Evolutionary conservation across 92 coral and sea anemone genomes (phyloP), one percentile per base, ranked within the genome.

Genomic region (Parazoanthus swiftii): DNA sequence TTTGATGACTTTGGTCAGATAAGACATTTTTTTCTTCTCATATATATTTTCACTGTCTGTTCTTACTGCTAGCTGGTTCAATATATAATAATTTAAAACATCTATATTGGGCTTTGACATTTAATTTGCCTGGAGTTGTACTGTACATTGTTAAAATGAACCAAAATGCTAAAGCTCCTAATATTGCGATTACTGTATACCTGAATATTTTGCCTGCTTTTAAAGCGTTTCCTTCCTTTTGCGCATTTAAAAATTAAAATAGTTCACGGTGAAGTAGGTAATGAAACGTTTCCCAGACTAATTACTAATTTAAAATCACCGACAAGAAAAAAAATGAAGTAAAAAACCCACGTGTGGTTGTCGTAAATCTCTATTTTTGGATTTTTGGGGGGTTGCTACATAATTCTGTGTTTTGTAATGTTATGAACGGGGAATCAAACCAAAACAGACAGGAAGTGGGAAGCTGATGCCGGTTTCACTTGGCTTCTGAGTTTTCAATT

Each of bases 251-350:
- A 79, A 5, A 56, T 20, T 2, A 5, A 56, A 25, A 51, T 80
- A 20, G 42, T 36, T 35, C 15, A 54, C 46, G 67, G 39, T 23
- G 50, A 56, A n/a, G 37, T 66, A 33, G 44, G 42, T 13, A 46
- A 76, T 70, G 65, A 71, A 70, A 21, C 29, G 10, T 44, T 79
- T 83, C 51, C 13, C 15, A 83, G 66, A 72, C 87, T 84, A 84
- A 84, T 84, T 71, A 84, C 87, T 84, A 84, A 84, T 84, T 84
- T 84, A 84, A 50, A 84, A 84, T 70, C 79, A 84, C 46, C 78
- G 82, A 35, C 21, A 26, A 54, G 37, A 35, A 84, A 83, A 83
- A 46, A 70, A 8, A n/a, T 46, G 43, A 84, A 84, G 37, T 56
- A 11, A 84, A 67, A 84, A 29, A 72, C 0, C 87, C 78, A 70